These are phyloP conservation scores for Anthophora plumipes DNA, from an alignment of 2,888 invertebrate species.

Conservation along the genomic window DNA sequence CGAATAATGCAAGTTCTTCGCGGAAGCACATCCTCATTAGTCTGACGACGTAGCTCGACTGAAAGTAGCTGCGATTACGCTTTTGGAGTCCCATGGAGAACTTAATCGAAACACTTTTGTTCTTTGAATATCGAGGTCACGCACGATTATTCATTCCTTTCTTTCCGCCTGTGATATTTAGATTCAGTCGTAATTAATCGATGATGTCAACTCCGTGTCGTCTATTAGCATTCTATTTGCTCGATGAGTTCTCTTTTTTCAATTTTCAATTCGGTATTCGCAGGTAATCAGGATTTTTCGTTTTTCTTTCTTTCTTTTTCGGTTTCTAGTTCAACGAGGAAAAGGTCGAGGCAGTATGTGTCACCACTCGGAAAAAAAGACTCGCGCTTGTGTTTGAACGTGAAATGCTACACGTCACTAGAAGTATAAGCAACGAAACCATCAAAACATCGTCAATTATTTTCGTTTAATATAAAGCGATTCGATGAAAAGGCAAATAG, in stretches of 20 bases:
- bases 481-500: no score
- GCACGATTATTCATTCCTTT: conserved; percentile 6
- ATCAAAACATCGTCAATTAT: no score
- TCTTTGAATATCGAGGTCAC: conserved; percentile 30
- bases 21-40: conserved; percentile 65
- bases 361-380: no score
- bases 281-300: no score
- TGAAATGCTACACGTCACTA: no score
- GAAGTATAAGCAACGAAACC: no score
- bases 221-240: not conserved
- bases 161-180: not conserved
- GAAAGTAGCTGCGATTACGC: conserved; percentile 54
- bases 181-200: conserved; percentile 6
- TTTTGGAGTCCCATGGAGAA: conserved; percentile 48
- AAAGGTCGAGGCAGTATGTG: no score
- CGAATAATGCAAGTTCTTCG: conserved; percentile 54
- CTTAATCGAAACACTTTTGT: conserved; percentile 44
- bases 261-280: no score
- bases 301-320: no score
- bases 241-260: not conserved
- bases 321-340: no score
- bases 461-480: no score
- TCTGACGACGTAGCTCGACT: conserved; percentile 29
- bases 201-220: not conserved
- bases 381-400: no score